Percentiles rank a stretch among this genome's conserved stretches.
These are phyloP conservation scores for Adrianichthys oophorus DNA, from an alignment of 2,797 vertebrate species.

Conservation along the genomic window DNA sequence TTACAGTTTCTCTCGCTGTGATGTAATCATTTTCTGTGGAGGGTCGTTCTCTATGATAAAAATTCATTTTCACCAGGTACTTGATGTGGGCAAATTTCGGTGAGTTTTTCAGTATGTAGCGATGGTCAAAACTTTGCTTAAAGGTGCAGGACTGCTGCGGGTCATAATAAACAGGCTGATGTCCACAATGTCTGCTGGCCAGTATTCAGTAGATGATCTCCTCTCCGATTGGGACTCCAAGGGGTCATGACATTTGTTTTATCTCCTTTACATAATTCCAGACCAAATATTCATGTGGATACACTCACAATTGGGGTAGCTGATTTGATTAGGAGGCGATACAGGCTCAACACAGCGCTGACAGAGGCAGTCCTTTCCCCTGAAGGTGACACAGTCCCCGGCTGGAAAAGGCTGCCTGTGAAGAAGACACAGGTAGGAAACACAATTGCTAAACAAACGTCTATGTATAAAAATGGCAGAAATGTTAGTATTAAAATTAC, in stretches of 20 bases:
- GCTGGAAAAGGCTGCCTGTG: conserved; percentile 90
- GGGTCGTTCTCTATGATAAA: too few relatives aligned
- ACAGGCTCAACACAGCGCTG: conserved; percentile 88
- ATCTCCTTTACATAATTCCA: conserved; percentile 1
- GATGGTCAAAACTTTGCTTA: too few relatives aligned
- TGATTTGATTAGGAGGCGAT: conserved; percentile 79
- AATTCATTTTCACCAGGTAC: too few relatives aligned
- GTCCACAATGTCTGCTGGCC: conserved; percentile 13
- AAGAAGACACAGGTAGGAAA: neutral
- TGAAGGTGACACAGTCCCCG: conserved; percentile 95
- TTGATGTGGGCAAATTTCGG: too few relatives aligned
- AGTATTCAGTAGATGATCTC: conserved; percentile 17
- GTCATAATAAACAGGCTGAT: conserved; percentile 7
- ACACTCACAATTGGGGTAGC: conserved; percentile 83
- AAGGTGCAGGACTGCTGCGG: too few relatives aligned
- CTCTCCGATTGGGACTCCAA: conserved; percentile 16
- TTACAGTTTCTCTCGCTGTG: too few relatives aligned
- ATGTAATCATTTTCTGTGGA: too few relatives aligned
- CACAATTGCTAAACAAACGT: neutral
- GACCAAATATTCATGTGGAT: neutral
- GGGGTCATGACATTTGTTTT: conserved; percentile 20
- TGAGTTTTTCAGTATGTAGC: too few relatives aligned
- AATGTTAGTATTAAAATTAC: conserved; percentile 70
- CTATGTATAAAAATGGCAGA: neutral
- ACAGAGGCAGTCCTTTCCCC: conserved; percentile 93